Evolutionary conservation across 2,113 vertebrate genomes (phyloP).

Genomic region (Mormoops blainvillei): DNA sequence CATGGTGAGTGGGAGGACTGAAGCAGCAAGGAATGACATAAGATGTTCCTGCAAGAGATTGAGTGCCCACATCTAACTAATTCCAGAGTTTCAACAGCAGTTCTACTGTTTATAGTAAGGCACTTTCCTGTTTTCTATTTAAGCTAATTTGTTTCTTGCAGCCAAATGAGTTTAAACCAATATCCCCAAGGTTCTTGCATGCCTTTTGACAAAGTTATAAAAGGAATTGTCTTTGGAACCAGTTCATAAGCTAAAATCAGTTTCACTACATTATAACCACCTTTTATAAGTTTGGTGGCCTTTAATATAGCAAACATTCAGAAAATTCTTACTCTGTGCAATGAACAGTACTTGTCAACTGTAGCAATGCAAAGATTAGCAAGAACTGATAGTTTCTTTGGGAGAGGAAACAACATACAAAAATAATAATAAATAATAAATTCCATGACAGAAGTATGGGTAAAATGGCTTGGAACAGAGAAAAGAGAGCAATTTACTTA

Average conservation of each 20-base stretch:
- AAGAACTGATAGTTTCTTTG: background rate
- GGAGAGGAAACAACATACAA: background rate
- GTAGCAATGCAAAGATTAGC: background rate
- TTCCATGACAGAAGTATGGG: background rate
- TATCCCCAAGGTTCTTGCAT: background rate
- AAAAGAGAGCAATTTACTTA: background rate
- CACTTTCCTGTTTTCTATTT: background rate
- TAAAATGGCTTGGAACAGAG: background rate
- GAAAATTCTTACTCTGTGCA: background rate
- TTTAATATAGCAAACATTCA: background rate
- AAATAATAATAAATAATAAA: background rate
- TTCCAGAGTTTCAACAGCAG: background rate
- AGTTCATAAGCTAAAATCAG: background rate
- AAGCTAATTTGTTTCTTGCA: background rate
- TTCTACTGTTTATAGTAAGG: background rate
- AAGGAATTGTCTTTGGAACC: background rate
- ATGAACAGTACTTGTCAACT: background rate
- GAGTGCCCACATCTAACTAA: background rate
- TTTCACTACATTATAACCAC: background rate
- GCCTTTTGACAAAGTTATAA: background rate
- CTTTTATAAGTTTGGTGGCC: background rate
- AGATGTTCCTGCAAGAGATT: background rate
- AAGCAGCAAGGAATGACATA: background rate
- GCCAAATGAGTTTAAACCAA: background rate
- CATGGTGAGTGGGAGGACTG: too few relatives aligned